Conservation (phyloP, 2,113 vertebrate species). For the Cygnus buccinator region DNA sequence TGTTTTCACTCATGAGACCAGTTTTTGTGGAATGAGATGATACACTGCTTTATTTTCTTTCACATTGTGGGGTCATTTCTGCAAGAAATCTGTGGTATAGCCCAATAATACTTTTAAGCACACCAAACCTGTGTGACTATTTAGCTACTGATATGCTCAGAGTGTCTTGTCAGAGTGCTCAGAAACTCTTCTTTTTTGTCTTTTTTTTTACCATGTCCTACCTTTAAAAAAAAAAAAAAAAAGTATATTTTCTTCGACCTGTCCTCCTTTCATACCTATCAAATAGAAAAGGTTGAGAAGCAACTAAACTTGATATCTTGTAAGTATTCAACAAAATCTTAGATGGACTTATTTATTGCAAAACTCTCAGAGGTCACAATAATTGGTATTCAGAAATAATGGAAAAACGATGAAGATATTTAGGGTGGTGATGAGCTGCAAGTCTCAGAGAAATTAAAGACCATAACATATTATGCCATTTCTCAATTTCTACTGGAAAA, state of each 20-base stretch:
- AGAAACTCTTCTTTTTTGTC: neutral
- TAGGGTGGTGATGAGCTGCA: neutral
- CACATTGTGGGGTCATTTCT: neutral
- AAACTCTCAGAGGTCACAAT: neutral
- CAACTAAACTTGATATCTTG: neutral
- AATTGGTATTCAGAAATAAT: conserved; percentile 16
- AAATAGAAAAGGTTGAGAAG: neutral
- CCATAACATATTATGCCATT: neutral
- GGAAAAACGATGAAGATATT: neutral
- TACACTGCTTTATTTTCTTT: neutral
- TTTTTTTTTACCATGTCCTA: neutral
- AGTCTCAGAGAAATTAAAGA: neutral
- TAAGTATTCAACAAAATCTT: neutral
- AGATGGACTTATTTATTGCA: neutral
- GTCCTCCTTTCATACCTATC: neutral
- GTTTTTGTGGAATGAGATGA: neutral
- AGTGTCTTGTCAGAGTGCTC: neutral
- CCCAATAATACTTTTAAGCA: neutral
- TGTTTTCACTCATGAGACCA: neutral
- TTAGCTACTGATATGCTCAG: neutral
- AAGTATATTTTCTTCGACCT: neutral
- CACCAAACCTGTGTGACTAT: neutral
- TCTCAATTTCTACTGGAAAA: neutral
- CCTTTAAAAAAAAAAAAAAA: neutral
- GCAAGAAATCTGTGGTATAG: neutral